Conservation (phyloP, 1,140 invertebrate genomes). For the Calephelis virginiensis region DNA sequence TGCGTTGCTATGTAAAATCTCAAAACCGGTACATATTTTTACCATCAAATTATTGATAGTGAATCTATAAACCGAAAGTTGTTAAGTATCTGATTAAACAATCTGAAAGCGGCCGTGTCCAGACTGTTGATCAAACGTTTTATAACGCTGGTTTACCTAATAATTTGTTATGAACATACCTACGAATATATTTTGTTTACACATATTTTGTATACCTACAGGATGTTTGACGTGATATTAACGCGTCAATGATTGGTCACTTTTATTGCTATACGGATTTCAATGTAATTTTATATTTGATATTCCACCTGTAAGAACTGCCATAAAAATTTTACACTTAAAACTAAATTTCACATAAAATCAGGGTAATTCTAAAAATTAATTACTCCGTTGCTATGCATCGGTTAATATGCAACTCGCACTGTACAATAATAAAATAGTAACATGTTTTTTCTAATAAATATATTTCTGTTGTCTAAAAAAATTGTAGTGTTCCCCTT, state of each 20-base stretch:
- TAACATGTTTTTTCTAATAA: too few species aligned
- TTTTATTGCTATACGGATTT: neutral
- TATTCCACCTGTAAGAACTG: too few species aligned
- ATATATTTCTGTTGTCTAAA: too few species aligned
- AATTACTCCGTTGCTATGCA: too few species aligned
- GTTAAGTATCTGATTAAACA: neutral
- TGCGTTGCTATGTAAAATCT: neutral
- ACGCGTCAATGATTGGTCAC: neutral
- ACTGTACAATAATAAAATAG: too few species aligned
- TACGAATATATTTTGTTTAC: neutral
- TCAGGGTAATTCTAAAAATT: too few species aligned
- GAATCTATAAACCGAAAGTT: conserved; percentile 11
- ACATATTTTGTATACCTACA: neutral
- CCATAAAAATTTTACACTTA: too few species aligned
- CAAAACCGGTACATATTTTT: neutral
- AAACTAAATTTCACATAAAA: too few species aligned
- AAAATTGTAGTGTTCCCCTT: too few species aligned
- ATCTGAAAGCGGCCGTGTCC: conserved; percentile 14
- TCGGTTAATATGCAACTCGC: too few species aligned
- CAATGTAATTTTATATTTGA: neutral
- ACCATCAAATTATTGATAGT: neutral
- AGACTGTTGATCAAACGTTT: neutral
- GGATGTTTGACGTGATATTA: neutral
- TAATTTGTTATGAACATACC: neutral
- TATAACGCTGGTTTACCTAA: neutral